These are phyloP conservation scores for Chromoteleia sp. DNA, from an alignment of 2,888 invertebrate species.

Conservation along the genomic window DNA sequence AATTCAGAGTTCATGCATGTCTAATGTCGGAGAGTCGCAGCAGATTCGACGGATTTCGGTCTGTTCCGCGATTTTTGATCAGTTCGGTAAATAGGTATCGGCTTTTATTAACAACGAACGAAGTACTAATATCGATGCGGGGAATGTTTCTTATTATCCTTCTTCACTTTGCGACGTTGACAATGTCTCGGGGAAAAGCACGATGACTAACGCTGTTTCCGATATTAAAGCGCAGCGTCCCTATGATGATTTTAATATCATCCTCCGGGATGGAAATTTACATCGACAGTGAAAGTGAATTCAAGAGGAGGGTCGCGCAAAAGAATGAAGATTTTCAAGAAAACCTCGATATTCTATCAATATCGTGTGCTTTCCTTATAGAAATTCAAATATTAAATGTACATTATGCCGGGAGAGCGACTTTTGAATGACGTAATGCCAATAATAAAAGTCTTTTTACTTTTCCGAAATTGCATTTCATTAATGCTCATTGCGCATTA, in stretches of 20 bases:
- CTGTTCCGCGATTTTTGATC: slow-evolving; percentile 52
- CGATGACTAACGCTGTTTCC: slow-evolving; percentile 79
- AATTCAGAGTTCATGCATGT: slow-evolving; percentile 54
- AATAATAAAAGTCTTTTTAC: slow-evolving; percentile 46
- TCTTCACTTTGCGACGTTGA: slow-evolving; percentile 50
- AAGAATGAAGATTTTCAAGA: slow-evolving; percentile 59
- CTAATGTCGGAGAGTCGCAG: slow-evolving; percentile 38
- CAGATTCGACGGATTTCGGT: slow-evolving; percentile 26
- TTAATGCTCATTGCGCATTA: slow-evolving; percentile 13
- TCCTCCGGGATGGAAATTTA: slow-evolving; percentile 77
- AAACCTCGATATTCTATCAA: slow-evolving; percentile 70
- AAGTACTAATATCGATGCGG: slow-evolving; percentile 44
- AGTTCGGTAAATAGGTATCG: slow-evolving; percentile 50
- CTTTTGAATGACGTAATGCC: slow-evolving; percentile 49
- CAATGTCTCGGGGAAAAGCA: slow-evolving; percentile 62
- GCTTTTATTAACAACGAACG: slow-evolving; percentile 53
- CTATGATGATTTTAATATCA: slow-evolving; percentile 77
- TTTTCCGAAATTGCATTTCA: slow-evolving; percentile 15
- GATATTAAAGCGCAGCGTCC: slow-evolving; percentile 80
- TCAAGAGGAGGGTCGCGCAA: slow-evolving; percentile 52
- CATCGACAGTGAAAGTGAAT: slow-evolving; percentile 77
- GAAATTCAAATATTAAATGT: slow-evolving; percentile 70
- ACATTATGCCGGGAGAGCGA: slow-evolving; percentile 51
- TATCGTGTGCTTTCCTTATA: slow-evolving; percentile 66
- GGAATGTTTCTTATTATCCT: slow-evolving; percentile 54